Conservation (phyloP, 2,113 vertebrate genomes). For the Oncorhynchus nerka region DNA sequence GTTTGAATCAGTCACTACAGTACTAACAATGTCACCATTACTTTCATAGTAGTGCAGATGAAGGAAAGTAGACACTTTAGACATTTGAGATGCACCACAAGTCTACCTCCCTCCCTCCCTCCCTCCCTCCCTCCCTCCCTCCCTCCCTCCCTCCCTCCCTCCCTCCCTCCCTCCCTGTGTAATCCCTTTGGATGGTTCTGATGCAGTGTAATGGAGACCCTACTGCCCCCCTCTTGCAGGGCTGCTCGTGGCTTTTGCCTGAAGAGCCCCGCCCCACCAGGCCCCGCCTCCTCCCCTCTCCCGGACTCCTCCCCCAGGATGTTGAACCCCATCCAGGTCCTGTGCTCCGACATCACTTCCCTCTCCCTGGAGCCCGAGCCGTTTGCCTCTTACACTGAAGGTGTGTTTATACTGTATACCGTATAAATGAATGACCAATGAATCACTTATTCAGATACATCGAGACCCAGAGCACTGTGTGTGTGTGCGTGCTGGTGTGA, state of each 20-base stretch:
- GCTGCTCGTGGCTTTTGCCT: conserved; percentile 77
- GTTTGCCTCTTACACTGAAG: conserved; percentile 80
- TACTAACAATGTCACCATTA: not conserved
- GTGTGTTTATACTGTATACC: conserved; percentile 66
- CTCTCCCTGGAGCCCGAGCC: conserved; percentile 79
- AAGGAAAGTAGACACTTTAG: not conserved
- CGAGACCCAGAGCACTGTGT: conserved; percentile 17
- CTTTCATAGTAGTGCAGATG: not conserved
- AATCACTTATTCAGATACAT: too few relatives aligned
- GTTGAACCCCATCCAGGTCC: conserved; percentile 80
- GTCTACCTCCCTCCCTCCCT: not conserved
- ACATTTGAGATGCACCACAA: not conserved
- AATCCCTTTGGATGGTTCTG: not conserved
- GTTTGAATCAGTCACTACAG: not conserved
- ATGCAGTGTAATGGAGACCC: conserved; percentile 34
- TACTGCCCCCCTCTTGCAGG: conserved; percentile 69
- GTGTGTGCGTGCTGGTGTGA: conserved; percentile 29
- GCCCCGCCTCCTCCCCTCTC: conserved; percentile 69
- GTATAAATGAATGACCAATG: conserved; percentile 39
- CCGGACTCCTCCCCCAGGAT: conserved; percentile 78
- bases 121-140: conserved; percentile 33
- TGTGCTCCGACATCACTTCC: conserved; percentile 79
- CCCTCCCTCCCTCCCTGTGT: conserved; percentile 22
- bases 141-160: conserved; percentile 11
- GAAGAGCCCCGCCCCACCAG: conserved; percentile 74